Base-by-base conservation (phyloP, 2,113 vertebrate genomes). In the Callipepla squamata region DNA sequence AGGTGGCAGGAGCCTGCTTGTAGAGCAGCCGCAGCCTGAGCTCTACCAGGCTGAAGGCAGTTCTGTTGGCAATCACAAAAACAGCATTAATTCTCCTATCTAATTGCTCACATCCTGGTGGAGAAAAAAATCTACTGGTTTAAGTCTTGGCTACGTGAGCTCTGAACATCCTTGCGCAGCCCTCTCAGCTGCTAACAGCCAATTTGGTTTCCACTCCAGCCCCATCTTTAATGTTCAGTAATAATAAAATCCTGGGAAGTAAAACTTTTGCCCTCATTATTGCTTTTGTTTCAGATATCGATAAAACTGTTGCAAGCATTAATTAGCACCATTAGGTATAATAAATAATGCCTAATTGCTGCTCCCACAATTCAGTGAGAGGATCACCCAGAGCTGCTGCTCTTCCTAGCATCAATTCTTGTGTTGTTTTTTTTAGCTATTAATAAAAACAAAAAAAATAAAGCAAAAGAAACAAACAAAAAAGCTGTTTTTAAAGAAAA, bases 91-190 rank as follows among this genome's bases (percentile, higher is more conserved):
- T 80, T 89, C 34, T 92, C 51, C n/a, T 42, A 9, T 12, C 55
- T 72, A 72, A 61, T 28, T 72, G 12, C 28, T 89, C 63, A 4
- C 45, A 57, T 51, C 17, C 32, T 28, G 51, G 22, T 42, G 50
- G 34, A 65, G 40, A 38, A 42, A 45, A 2, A 17, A 22, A 5
- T 4, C 59, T 68, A 3, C 9, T 48, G 12, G 2, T 32, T n/a
- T 34, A 25, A 32, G 28, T 7, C 34, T 89, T 0, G 4, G 18
- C 36, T n/a, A 1, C 0, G 51, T 2, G 16, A 70, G 61, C 30
- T 2, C 6, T 48, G 57, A 12, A 6, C 45, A 44, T 32, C 45
- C 57, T 62, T 12, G 38, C 2, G 2, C 11, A 26, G 30, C 47
- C 7, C 42, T 32, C 13, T 5, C 0, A 15, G 2, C 20, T 6